Conservation (phyloP, 2,888 invertebrate species). For the Eupithecia centaureata region DNA sequence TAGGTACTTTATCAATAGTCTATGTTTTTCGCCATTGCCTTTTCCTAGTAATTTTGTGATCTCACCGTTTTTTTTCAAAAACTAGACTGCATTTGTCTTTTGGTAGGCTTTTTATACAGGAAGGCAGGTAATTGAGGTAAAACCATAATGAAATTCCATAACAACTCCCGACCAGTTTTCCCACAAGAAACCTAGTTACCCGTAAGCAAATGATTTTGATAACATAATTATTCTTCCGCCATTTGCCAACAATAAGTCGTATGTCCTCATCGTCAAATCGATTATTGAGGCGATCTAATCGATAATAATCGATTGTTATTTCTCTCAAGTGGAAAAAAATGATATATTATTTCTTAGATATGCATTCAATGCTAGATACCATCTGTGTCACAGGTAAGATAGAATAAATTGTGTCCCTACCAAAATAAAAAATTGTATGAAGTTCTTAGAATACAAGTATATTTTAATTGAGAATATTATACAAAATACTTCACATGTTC, state of each 20-base stretch:
- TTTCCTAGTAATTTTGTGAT: too few species aligned
- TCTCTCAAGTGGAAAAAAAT: conserved; percentile 25
- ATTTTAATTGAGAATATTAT: too few species aligned
- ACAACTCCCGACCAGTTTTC: conserved; percentile 37
- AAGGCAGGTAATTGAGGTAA: background rate
- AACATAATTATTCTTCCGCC: conserved; percentile 66
- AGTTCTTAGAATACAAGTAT: too few species aligned
- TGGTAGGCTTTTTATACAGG: background rate
- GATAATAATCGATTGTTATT: conserved; percentile 60
- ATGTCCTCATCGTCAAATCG: conserved; percentile 51
- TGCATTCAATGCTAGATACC: background rate
- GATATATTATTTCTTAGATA: conserved; percentile 27
- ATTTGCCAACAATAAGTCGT: conserved; percentile 46
- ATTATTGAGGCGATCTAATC: conserved; percentile 57
- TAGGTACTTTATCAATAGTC: too few species aligned
- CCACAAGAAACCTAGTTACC: conserved; percentile 48
- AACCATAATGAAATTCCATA: background rate
- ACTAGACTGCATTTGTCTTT: background rate
- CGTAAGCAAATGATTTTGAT: conserved; percentile 60
- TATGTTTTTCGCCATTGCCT: too few species aligned
- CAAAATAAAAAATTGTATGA: background rate
- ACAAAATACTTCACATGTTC: too few species aligned
- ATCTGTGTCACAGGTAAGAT: conserved; percentile 16
- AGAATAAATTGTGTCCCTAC: background rate
- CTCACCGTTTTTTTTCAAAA: too few species aligned